phyloP scores from a whole-genome alignment of 2,113 vertebrate species.

The Hyaena hyaena region DNA sequence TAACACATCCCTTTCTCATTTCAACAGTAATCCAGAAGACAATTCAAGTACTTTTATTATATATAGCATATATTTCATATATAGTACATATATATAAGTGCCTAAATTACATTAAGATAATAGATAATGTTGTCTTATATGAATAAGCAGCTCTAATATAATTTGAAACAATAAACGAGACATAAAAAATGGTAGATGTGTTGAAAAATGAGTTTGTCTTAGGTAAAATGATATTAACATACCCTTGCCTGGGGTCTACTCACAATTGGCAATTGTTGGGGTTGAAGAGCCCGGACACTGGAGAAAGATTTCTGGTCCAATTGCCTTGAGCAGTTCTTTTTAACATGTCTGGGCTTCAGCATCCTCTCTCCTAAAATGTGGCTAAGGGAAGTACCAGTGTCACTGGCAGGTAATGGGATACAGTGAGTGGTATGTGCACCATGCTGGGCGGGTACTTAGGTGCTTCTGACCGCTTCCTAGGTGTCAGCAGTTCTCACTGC shows the following conservation, averaged over 20 bases:
- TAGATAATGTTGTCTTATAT: conserved; percentile 11
- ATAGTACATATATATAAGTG: neutral
- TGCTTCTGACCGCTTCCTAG: neutral
- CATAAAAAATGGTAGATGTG: neutral
- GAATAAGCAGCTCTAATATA: neutral
- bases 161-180: conserved; percentile 4
- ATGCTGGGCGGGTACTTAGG: neutral
- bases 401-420: neutral
- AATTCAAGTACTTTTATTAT: neutral
- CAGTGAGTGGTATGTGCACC: too few species aligned
- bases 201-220: neutral
- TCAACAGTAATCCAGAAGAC: neutral
- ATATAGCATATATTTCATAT: neutral
- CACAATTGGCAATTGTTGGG: neutral
- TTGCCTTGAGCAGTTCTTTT: neutral
- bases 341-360: neutral
- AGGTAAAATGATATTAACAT: neutral
- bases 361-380: neutral
- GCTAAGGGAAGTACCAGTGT: neutral
- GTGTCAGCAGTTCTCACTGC: neutral
- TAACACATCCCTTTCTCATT: neutral
- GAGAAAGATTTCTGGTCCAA: neutral
- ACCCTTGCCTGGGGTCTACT: neutral
- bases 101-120: neutral
- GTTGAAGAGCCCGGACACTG: neutral